Evolutionary conservation across 2,888 invertebrate genomes (phyloP), one percentile per base, ranked within the genome.

Genomic region (Galerucella pusilla): DNA sequence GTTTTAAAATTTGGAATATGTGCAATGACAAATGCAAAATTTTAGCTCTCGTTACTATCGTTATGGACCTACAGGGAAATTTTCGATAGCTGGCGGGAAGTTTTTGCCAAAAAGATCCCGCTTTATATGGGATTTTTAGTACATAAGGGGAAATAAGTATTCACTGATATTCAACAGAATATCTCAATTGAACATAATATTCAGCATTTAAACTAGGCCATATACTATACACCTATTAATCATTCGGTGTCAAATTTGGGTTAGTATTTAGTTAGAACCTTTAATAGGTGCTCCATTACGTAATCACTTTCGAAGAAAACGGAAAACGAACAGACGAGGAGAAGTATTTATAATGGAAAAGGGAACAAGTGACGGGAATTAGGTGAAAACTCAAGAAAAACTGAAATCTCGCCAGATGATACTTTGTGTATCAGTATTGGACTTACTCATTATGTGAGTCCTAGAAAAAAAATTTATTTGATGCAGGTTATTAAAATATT

Each of bases 371-470:
- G 64, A 65, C 10, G 42, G 16, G 64, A 65, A 65, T 65, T 65
- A 65, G 64, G 64, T 65, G 64, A 65, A 46, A 65, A 65, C 64
- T 46, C 64, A 65, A 42, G 45, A 65, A 45, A 65, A 46, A 46
- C 42, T 45, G 46, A 20, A 42, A 65, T 65, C 46, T 65, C 64
- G 64, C 64, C 64, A 46, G 64, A 65, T 65, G 64, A 65, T 65
- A 20, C 20, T 65, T 65, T 65, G 2, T 6, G 14, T 10, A n/a
- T 9, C 64, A 65, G 64, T 46, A 65, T 46, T 20, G 64, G n/a
- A 65, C 20, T 46, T n/a, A 16, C 46, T n/a, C 54, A 14, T 54
- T n/a, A 6, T 54, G n/a, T 4, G 11, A 49, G 35, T 12, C 2
- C 12, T 49, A 49, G 12, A 12, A 12, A 49, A 12, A 49, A 11